A percentile compares a stretch with the other conserved stretches of the same genome.
These are phyloP conservation scores for Vidua macroura DNA, from an alignment of 2,113 vertebrate species.

Conservation along the genomic window DNA sequence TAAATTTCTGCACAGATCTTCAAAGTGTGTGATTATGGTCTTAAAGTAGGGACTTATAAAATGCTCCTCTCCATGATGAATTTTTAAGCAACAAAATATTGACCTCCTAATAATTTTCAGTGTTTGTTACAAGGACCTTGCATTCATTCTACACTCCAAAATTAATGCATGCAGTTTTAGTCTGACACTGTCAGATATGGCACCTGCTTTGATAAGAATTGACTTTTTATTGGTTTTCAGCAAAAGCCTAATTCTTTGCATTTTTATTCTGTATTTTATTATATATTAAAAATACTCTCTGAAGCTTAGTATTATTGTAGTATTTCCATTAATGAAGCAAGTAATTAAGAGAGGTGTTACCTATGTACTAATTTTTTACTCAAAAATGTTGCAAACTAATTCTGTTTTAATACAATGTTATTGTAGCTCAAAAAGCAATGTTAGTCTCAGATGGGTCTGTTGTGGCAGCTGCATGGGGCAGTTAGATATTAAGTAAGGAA, in stretches of 20 bases:
- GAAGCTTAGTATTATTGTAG: neutral
- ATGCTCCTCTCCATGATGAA: neutral
- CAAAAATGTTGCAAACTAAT: neutral
- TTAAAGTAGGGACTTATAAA: neutral
- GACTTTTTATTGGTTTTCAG: constrained; percentile 1
- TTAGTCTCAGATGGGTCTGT: neutral
- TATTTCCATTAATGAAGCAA: constrained; percentile 42
- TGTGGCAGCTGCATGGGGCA: neutral
- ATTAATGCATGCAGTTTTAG: constrained; percentile 14
- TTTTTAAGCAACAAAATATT: neutral
- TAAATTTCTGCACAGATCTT: neutral
- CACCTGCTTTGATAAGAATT: constrained; percentile 12
- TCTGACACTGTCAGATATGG: neutral
- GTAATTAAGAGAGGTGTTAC: constrained; percentile 35
- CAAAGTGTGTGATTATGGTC: neutral
- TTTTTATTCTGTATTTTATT: constrained; percentile 38
- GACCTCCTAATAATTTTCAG: neutral
- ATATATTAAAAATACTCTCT: constrained; percentile 22
- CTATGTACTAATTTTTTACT: neutral
- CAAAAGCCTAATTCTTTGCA: neutral
- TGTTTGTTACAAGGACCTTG: neutral
- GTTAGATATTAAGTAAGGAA: neutral
- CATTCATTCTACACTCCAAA: constrained; percentile 10
- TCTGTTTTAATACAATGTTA: neutral
- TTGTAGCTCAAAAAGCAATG: neutral